These are phyloP conservation scores for Drosophila formosana DNA, from an alignment of 2,888 invertebrate genomes.

Conservation along the genomic window DNA sequence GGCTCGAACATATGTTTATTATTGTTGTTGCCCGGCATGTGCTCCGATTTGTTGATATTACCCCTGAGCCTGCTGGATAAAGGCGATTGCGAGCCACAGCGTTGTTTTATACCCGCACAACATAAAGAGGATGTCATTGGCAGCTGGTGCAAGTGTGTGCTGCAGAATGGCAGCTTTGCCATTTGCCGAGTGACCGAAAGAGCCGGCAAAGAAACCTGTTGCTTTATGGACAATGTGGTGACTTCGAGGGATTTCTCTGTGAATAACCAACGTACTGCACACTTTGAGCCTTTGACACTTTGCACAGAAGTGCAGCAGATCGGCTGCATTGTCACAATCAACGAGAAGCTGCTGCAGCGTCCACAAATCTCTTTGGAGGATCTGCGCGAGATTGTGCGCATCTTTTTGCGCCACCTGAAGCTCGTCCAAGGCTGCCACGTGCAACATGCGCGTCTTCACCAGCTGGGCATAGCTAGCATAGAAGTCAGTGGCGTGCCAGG, in stretches of 20 bases:
- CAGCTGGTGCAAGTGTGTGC: constrained; percentile 65
- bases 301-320: constrained; percentile 3
- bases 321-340: constrained; percentile 49
- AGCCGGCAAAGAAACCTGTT: constrained; percentile 51
- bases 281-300: constrained; percentile 29
- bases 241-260: constrained; percentile 38
- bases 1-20: constrained; percentile 26
- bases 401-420: constrained; percentile 53
- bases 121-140: constrained; percentile 20
- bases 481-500: constrained; percentile 45
- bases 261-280: constrained; percentile 32
- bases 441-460: constrained; percentile 41
- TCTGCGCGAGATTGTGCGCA: constrained; percentile 37
- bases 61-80: constrained; percentile 63
- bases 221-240: constrained; percentile 74
- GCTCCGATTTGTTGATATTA: constrained; percentile 56
- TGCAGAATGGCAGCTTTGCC: constrained; percentile 44
- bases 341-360: constrained; percentile 39
- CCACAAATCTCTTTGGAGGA: constrained; percentile 26
- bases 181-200: constrained; percentile 68
- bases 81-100: constrained; percentile 45
- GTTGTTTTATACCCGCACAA: constrained; percentile 47
- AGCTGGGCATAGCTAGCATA: constrained; percentile 70
- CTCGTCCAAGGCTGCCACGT: constrained; percentile 55
- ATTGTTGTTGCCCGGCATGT: constrained; percentile 33